phyloP scores from a whole-genome alignment of 2,888 invertebrate genomes.

The Empis stercorea region DNA sequence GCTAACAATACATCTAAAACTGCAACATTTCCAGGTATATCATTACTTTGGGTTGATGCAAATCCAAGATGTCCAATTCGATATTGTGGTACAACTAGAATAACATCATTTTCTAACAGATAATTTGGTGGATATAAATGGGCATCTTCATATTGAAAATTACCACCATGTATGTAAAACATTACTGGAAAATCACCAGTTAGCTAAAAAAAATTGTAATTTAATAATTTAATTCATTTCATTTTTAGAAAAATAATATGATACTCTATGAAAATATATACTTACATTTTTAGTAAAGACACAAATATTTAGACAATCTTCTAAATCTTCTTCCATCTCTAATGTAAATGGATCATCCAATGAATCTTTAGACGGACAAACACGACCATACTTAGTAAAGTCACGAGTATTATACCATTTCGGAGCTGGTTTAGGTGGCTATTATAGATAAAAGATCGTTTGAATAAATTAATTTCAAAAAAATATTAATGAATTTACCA shows the following conservation, averaged over 20 bases:
- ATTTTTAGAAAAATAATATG: no score
- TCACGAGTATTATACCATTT: slow-evolving; percentile 26
- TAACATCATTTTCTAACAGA: slow-evolving; percentile 27
- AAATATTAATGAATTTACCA: no score
- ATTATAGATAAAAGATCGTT: no score
- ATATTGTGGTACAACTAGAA: slow-evolving; percentile 32
- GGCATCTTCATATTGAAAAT: slow-evolving; percentile 25
- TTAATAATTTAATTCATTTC: no score
- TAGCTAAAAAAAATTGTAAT: slow-evolving; percentile 20
- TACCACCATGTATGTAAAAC: slow-evolving; percentile 24
- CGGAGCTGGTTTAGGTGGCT: slow-evolving; percentile 25
- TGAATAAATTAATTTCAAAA: no score
- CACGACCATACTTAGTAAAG: slow-evolving; percentile 24
- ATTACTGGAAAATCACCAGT: slow-evolving; percentile 21
- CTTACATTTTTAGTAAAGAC: slow-evolving; percentile 33
- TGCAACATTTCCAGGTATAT: slow-evolving; percentile 37
- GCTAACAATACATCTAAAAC: slow-evolving; percentile 34
- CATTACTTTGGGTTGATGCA: slow-evolving; percentile 31
- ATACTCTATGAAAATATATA: no score
- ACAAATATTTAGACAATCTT: slow-evolving; percentile 32
- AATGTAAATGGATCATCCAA: slow-evolving; percentile 13
- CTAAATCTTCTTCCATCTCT: slow-evolving; percentile 22
- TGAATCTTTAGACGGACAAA: slow-evolving; percentile 27
- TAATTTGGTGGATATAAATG: slow-evolving; percentile 18
- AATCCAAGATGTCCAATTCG: slow-evolving; percentile 35